Conservation (phyloP, 1,140 invertebrate species). For the Papilio xuthus region DNA sequence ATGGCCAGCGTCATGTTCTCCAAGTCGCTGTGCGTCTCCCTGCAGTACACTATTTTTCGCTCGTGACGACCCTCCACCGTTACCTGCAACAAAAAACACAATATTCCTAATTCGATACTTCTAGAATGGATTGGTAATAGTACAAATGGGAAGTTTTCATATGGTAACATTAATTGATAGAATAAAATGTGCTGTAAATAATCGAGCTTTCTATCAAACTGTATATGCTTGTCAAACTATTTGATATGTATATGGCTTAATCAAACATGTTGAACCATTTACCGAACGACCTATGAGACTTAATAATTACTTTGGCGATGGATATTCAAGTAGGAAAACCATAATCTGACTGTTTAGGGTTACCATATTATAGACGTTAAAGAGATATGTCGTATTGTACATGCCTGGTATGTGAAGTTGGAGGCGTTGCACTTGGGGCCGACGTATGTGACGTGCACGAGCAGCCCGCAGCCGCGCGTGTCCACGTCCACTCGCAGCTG, state of each 20-base stretch:
- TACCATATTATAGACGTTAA: too few species aligned
- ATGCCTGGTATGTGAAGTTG: slow-evolving; percentile 62
- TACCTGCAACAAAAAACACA: slow-evolving; percentile 51
- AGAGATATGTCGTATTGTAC: not conserved
- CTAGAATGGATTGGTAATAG: not conserved
- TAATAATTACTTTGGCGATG: too few species aligned
- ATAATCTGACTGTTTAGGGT: too few species aligned
- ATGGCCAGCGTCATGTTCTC: slow-evolving; percentile 60
- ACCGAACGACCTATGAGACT: not conserved
- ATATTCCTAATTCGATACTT: not conserved
- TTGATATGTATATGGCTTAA: too few species aligned
- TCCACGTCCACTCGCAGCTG: slow-evolving; percentile 64
- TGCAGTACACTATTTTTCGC: slow-evolving; percentile 57
- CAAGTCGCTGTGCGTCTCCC: slow-evolving; percentile 68
- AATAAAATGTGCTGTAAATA: too few species aligned
- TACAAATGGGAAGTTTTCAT: not conserved
- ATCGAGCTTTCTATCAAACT: too few species aligned
- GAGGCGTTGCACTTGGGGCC: slow-evolving; percentile 64
- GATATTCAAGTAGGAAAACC: too few species aligned
- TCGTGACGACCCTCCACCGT: slow-evolving; percentile 55
- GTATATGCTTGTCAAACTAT: too few species aligned
- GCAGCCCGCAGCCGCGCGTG: slow-evolving; percentile 54
- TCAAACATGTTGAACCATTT: too few species aligned
- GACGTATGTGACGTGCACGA: slow-evolving; percentile 63
- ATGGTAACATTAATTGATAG: not conserved